phyloP scores from a whole-genome alignment of 2,113 vertebrate species.

The Gobiocypris rarus region DNA sequence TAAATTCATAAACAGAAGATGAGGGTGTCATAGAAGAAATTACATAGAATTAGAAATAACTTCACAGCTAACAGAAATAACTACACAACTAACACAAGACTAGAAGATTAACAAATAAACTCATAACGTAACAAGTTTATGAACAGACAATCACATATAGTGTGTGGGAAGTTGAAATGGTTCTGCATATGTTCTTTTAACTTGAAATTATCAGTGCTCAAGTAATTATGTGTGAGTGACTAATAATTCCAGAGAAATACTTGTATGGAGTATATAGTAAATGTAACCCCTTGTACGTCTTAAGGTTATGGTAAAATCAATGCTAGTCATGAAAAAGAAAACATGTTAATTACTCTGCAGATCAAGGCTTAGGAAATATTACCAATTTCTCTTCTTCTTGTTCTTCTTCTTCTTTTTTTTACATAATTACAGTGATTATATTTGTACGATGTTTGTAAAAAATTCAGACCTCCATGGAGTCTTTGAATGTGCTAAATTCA shows the following conservation, averaged over 20 bases:
- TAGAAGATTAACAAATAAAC: too few species aligned
- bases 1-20: too few species aligned
- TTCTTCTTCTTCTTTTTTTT: neutral
- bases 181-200: neutral
- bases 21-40: too few species aligned
- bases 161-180: neutral
- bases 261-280: neutral
- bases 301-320: slow-evolving; percentile 16
- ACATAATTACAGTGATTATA: neutral
- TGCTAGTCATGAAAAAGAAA: neutral
- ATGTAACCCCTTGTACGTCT: neutral
- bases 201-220: neutral
- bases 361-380: neutral
- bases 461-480: neutral
- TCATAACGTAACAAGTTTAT: too few species aligned
- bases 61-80: too few species aligned
- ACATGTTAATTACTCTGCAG: neutral
- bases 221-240: neutral
- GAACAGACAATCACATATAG: neutral
- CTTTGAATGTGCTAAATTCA: neutral
- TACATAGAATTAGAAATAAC: too few species aligned
- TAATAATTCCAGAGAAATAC: slow-evolving; percentile 1
- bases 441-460: neutral
- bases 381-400: neutral
- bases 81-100: too few species aligned